Evolutionary conservation across 2,113 vertebrate genomes (phyloP), one percentile per base, ranked within the genome.

Genomic region (Rhineura floridana): DNA sequence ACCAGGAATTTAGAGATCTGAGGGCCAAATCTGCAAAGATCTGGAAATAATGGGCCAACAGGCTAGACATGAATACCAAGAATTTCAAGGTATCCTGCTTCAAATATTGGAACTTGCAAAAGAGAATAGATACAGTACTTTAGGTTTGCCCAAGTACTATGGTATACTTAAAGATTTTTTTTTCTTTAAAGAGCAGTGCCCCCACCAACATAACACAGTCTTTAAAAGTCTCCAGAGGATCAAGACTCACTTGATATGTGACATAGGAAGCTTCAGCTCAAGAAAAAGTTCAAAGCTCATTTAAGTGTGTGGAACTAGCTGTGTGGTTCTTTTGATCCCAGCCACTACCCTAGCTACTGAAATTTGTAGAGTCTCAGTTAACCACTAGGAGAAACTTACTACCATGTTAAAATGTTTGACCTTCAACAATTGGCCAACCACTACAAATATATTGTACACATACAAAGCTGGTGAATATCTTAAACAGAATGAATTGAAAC

Each of bases 21-120:
- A 9, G 44, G 36, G 50, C 65, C 17, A 1, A 9, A 94, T 90
- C 25, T 72, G 63, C 39, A 91, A 91, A 42, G 33, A 83, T 30
- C 36, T 88, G 2, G 15, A 11, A 81, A 73, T 6, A 75, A 52
- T 0, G 39, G 67, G 81, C 15, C 85, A 80, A 92, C 85, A 86
- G 55, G n/a, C 33, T 36, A 42, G 39, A 0, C 8, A 46, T 30
- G 77, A 70, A 84, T 73, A 76, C n/a, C 59, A 76, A 69, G 39
- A 87, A 55, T 87, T 63, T 42, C 33, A 70, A 0, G 3, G 33
- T 73, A 67, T 44, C 67, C 1, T 39, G 84, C 1, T 23, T 10
- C 59, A 73, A 90, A 82, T 39, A 28, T 2, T 30, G 28, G 59
- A 46, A 62, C 23, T 30, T 46, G 28, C 28, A 73, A 36, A 21